Conservation (phyloP, 1,140 invertebrate genomes). For the Trachelipus rathkii region DNA sequence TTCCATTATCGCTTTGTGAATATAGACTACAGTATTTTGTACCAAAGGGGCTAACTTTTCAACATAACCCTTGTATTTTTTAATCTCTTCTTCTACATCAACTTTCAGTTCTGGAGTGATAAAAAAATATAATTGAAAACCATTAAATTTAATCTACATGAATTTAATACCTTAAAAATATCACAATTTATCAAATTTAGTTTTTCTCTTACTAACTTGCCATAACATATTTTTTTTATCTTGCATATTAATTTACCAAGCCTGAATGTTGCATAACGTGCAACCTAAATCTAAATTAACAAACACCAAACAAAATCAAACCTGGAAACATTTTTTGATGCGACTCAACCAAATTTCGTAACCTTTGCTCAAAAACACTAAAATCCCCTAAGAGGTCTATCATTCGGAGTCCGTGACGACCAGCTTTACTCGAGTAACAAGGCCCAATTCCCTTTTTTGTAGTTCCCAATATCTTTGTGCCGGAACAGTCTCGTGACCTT, state of each 20-base stretch:
- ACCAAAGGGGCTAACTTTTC: constrained; percentile 79
- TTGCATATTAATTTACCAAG: too few relatives aligned
- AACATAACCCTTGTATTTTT: constrained; percentile 73
- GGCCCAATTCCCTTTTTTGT: constrained; percentile 99
- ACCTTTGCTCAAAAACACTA: constrained; percentile 48
- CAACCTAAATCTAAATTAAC: too few relatives aligned
- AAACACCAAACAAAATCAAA: neutral
- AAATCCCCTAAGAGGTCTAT: constrained; percentile 91
- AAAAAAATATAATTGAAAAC: too few relatives aligned
- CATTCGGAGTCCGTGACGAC: constrained; percentile 85
- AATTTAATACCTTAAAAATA: too few relatives aligned
- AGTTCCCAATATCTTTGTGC: constrained; percentile 83
- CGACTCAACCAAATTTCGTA: constrained; percentile 62
- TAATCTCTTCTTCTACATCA: constrained; percentile 77
- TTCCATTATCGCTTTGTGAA: constrained; percentile 62
- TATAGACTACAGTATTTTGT: constrained; percentile 80
- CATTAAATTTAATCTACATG: too few relatives aligned
- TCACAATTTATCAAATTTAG: too few relatives aligned
- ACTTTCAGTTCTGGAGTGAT: constrained; percentile 62
- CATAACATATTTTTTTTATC: too few relatives aligned
- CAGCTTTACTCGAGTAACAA: constrained; percentile 93
- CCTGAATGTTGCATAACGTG: too few relatives aligned
- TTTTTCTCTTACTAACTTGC: too few relatives aligned
- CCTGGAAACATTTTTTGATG: constrained; percentile 82
- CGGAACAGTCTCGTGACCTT: constrained; percentile 60